These are phyloP conservation scores for Vanacampus margaritifer DNA, from an alignment of 2,113 vertebrate species.

Conservation along the genomic window DNA sequence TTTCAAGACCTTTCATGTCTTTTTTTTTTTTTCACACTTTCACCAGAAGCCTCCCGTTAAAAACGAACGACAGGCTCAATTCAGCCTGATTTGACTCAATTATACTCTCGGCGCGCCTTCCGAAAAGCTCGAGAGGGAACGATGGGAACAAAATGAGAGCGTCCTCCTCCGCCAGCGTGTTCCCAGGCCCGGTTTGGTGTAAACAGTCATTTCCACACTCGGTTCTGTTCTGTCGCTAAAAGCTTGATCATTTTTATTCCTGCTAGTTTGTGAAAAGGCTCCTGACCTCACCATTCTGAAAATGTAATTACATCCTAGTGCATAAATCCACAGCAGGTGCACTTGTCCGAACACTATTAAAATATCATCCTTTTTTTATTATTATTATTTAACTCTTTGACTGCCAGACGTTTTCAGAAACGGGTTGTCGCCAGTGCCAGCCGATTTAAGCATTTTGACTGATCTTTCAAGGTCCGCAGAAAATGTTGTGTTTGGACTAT, in stretches of 20 bases:
- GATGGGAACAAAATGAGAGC: not conserved
- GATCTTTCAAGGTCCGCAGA: no score
- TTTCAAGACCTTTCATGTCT: not conserved
- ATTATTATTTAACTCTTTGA: no score
- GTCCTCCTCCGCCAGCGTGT: constrained; percentile 4
- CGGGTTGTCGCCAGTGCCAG: no score
- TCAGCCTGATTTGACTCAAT: not conserved
- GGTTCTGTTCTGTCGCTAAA: constrained; percentile 59
- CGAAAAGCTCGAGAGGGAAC: constrained; percentile 2
- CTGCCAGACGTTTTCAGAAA: no score
- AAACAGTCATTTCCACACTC: constrained; percentile 73
- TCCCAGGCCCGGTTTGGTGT: constrained; percentile 15
- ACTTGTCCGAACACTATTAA: not conserved
- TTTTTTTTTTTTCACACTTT: not conserved
- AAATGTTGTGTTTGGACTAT: no score
- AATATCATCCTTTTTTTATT: constrained; percentile 6
- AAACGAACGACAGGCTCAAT: constrained; percentile 1
- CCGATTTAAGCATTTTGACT: no score
- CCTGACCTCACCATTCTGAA: constrained; percentile 24
- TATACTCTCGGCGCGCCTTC: not conserved
- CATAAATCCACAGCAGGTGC: constrained; percentile 8
- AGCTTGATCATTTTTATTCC: constrained; percentile 65
- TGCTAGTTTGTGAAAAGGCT: constrained; percentile 35
- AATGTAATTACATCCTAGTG: constrained; percentile 29
- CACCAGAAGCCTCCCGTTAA: not conserved